These are phyloP conservation scores for Aldabrachelys gigantea DNA, from an alignment of 2,113 vertebrate species.

Conservation along the genomic window DNA sequence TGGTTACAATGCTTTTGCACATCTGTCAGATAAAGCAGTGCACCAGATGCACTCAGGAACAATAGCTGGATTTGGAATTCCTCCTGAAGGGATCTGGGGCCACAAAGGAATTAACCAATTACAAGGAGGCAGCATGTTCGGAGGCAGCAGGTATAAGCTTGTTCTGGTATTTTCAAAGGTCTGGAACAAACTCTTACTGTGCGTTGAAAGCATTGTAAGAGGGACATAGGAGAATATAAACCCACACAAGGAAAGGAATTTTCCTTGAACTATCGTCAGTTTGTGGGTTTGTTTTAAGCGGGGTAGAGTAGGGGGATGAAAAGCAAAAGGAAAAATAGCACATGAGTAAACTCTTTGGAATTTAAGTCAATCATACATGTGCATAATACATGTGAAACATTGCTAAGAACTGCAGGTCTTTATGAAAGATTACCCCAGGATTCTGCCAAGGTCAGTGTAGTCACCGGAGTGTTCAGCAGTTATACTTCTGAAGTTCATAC, in stretches of 20 bases:
- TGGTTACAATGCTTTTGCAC: background rate
- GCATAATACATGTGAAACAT: background rate
- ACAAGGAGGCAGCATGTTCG: background rate
- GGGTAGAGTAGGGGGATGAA: background rate
- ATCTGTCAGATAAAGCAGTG: background rate
- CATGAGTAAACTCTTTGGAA: background rate
- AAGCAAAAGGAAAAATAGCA: background rate
- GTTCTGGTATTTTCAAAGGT: background rate
- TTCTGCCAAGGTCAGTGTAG: background rate
- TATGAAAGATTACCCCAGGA: background rate
- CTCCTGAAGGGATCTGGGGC: background rate
- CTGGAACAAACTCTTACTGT: background rate
- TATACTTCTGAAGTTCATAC: fast-evolving
- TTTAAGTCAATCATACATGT: background rate
- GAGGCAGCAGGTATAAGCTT: fast-evolving
- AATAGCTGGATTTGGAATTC: background rate
- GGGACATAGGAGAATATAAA: background rate
- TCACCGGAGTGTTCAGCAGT: background rate
- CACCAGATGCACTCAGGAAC: background rate
- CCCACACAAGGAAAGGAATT: background rate
- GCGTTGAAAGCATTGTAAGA: background rate
- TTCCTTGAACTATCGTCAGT: background rate
- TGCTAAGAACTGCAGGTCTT: background rate
- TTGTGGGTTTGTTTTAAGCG: background rate
- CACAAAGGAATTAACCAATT: background rate